Evolutionary conservation across 2,888 invertebrate genomes (phyloP).

Genomic region (Ennomos erosarius): DNA sequence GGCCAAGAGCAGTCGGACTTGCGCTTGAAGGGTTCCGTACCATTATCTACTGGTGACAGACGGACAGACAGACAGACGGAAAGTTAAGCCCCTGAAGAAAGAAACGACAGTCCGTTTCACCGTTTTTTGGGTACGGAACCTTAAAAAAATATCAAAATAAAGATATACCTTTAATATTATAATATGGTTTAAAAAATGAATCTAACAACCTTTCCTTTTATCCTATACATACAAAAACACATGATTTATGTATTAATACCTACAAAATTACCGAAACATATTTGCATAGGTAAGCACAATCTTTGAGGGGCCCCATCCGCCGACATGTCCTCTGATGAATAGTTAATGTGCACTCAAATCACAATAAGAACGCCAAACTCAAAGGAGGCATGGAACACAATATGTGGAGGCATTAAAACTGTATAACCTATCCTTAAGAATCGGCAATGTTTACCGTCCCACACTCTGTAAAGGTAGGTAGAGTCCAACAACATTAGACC

Average conservation of each 20-base stretch:
- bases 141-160: too few species aligned
- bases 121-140: too few species aligned
- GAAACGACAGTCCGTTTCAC: too few species aligned
- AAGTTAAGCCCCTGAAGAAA: too few species aligned
- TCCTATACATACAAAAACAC: constrained; percentile 18
- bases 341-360: constrained; percentile 72
- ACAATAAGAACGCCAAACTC: constrained; percentile 70
- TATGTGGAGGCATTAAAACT: constrained; percentile 39
- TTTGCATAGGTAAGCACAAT: constrained; percentile 38
- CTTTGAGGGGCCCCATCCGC: constrained; percentile 41
- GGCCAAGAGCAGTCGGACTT: too few species aligned
- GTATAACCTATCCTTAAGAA: constrained; percentile 5
- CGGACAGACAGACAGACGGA: too few species aligned
- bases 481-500: too few species aligned
- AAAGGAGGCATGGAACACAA: constrained; percentile 59
- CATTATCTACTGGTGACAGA: too few species aligned
- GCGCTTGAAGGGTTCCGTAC: too few species aligned
- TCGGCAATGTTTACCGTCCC: constrained; percentile 15
- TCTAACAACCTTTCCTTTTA: background rate
- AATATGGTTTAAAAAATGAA: too few species aligned
- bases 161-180: too few species aligned
- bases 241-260: constrained; percentile 35
- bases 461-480: too few species aligned
- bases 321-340: constrained; percentile 68
- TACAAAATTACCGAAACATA: constrained; percentile 38